Evolutionary conservation across 2,113 vertebrate genomes (phyloP).

Genomic region (Bubo scandiacus): DNA sequence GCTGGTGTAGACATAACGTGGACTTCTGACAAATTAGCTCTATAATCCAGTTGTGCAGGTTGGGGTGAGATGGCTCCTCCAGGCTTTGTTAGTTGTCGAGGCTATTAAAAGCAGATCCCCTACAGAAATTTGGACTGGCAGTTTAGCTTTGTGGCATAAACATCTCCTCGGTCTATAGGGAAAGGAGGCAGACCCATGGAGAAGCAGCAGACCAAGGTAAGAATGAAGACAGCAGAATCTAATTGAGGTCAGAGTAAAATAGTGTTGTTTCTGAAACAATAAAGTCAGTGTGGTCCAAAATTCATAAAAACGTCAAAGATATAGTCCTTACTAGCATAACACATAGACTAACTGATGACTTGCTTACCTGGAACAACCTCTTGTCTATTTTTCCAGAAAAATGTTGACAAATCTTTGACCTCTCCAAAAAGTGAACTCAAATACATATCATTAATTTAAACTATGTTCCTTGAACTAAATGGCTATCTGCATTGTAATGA

Average conservation of each 20-base stretch:
- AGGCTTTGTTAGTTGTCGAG: background rate
- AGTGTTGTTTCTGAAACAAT: too few relatives aligned
- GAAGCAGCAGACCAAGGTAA: background rate
- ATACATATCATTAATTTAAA: background rate
- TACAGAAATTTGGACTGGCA: background rate
- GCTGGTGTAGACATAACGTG: accelerated
- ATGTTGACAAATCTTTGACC: background rate
- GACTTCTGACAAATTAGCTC: background rate
- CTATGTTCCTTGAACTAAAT: background rate
- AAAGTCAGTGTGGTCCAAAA: background rate
- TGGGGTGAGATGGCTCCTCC: background rate
- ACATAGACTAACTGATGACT: too few relatives aligned
- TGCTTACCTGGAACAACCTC: background rate
- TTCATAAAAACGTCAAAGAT: background rate
- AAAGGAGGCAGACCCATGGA: background rate
- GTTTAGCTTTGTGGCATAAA: background rate
- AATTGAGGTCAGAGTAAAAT: too few relatives aligned
- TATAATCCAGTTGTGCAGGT: too few relatives aligned
- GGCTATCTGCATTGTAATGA: background rate
- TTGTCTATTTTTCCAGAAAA: background rate
- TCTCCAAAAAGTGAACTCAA: background rate
- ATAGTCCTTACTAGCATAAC: too few relatives aligned
- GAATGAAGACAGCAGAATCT: background rate
- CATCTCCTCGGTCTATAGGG: background rate
- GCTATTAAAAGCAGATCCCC: background rate